A percentile compares a stretch with the other conserved stretches of the same genome.
These are phyloP conservation scores for Agonopterix arenella DNA, from an alignment of 2,888 invertebrate genomes.

Conservation along the genomic window DNA sequence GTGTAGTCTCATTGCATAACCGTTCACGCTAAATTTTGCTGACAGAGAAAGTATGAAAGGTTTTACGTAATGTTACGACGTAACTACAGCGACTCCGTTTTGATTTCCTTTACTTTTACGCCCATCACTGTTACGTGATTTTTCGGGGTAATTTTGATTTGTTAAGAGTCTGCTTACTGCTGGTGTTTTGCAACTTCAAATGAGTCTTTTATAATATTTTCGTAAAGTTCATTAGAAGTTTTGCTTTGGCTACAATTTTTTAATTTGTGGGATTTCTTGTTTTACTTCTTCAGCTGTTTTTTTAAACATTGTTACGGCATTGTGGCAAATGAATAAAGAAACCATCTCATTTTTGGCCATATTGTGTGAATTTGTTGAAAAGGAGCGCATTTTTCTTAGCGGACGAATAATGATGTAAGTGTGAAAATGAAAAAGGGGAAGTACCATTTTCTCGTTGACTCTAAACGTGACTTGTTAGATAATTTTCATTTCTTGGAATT, in stretches of 20 bases:
- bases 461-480: slow-evolving; percentile 5
- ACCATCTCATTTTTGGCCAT: too few species aligned
- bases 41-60: slow-evolving; percentile 77
- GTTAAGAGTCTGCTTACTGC: slow-evolving; percentile 19
- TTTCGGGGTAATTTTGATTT: slow-evolving; percentile 47
- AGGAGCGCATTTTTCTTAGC: too few species aligned
- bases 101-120: slow-evolving; percentile 73
- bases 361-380: too few species aligned
- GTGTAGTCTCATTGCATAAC: slow-evolving; percentile 51
- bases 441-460: background rate
- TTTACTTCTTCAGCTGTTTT: too few species aligned
- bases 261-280: too few species aligned
- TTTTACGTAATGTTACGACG: slow-evolving; percentile 65
- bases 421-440: slow-evolving; percentile 8
- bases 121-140: slow-evolving; percentile 64
- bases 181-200: slow-evolving; percentile 12
- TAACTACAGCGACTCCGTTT: slow-evolving; percentile 69
- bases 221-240: too few species aligned
- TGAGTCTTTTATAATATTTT: background rate
- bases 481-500: too few species aligned
- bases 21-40: slow-evolving; percentile 73
- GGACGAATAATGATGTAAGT: slow-evolving; percentile 3
- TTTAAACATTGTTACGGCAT: too few species aligned
- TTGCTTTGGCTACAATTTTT: too few species aligned
- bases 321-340: too few species aligned